phyloP scores from a whole-genome alignment of 2,797 vertebrate species.

The Microhierax caerulescens region DNA sequence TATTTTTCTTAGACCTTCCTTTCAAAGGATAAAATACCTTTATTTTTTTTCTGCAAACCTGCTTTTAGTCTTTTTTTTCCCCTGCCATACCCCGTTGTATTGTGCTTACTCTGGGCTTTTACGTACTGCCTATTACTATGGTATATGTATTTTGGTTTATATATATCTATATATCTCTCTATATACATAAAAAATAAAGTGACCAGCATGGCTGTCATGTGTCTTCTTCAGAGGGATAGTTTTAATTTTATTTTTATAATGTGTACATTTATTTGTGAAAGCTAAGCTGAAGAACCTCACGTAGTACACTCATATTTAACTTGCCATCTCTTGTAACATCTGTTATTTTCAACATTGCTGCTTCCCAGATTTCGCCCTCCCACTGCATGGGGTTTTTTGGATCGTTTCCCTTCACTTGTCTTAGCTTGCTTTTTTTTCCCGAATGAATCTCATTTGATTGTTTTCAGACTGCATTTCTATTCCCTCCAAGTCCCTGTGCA shows the following conservation, averaged over 20 bases:
- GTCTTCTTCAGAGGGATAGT: background rate
- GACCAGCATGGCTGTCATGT: background rate
- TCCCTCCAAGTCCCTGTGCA: background rate
- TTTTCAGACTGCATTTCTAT: slow-evolving; percentile 48
- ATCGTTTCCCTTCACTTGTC: slow-evolving; percentile 42
- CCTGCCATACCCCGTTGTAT: background rate
- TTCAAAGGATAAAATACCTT: background rate
- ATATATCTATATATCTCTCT: background rate
- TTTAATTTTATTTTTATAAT: background rate
- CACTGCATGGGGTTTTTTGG: slow-evolving; percentile 18
- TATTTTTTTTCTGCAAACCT: background rate
- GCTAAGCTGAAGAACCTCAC: background rate
- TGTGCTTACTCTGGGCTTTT: background rate
- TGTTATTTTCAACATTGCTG: slow-evolving; percentile 17
- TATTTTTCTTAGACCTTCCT: background rate
- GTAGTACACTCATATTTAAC: background rate
- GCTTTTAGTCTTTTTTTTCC: background rate
- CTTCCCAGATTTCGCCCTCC: background rate
- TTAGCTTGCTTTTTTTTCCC: slow-evolving; percentile 3
- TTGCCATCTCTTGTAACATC: background rate
- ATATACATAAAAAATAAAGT: background rate
- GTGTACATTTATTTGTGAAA: background rate
- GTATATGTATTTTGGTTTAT: background rate
- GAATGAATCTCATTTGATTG: slow-evolving; percentile 20
- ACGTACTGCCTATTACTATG: background rate